These are phyloP conservation scores for Eupithecia centaureata DNA, from an alignment of 2,888 invertebrate genomes.

Conservation along the genomic window DNA sequence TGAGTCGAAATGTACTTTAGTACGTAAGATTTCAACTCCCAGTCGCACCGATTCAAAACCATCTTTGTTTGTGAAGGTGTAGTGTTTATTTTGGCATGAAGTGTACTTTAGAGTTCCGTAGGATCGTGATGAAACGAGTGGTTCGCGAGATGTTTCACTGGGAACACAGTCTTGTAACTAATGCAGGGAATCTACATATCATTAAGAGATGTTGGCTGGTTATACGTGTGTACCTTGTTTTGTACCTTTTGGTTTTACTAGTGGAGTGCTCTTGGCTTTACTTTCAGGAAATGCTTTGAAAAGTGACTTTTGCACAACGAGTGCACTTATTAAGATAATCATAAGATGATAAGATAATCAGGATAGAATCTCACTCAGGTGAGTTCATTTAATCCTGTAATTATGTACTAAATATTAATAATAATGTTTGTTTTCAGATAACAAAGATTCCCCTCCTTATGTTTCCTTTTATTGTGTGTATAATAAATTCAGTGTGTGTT, in stretches of 20 bases:
- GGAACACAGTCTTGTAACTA: slow-evolving; percentile 83
- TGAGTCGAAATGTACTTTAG: slow-evolving; percentile 67
- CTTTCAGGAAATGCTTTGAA: not conserved
- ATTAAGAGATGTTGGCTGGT: slow-evolving; percentile 82
- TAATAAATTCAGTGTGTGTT: too few species aligned
- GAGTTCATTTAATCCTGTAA: too few species aligned
- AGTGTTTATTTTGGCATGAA: slow-evolving; percentile 49
- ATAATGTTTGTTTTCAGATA: too few species aligned
- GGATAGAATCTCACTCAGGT: too few species aligned
- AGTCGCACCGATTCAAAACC: slow-evolving; percentile 21
- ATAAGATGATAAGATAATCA: too few species aligned
- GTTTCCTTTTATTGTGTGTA: too few species aligned
- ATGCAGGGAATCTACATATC: slow-evolving; percentile 84
- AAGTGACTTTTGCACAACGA: not conserved
- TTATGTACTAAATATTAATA: too few species aligned
- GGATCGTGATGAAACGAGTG: slow-evolving; percentile 36
- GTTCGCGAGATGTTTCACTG: slow-evolving; percentile 81
- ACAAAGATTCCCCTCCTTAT: too few species aligned
- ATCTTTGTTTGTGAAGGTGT: slow-evolving; percentile 16
- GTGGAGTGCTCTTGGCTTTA: slow-evolving; percentile 40
- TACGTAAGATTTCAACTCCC: slow-evolving; percentile 47
- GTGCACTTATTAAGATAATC: too few species aligned
- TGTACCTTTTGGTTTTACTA: slow-evolving; percentile 79
- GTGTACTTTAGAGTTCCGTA: slow-evolving; percentile 39
- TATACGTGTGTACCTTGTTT: slow-evolving; percentile 81